Percentiles rank a stretch among this genome's conserved stretches.
Conservation (phyloP, 2,113 vertebrate species). For the Pampusana beccarii region DNA sequence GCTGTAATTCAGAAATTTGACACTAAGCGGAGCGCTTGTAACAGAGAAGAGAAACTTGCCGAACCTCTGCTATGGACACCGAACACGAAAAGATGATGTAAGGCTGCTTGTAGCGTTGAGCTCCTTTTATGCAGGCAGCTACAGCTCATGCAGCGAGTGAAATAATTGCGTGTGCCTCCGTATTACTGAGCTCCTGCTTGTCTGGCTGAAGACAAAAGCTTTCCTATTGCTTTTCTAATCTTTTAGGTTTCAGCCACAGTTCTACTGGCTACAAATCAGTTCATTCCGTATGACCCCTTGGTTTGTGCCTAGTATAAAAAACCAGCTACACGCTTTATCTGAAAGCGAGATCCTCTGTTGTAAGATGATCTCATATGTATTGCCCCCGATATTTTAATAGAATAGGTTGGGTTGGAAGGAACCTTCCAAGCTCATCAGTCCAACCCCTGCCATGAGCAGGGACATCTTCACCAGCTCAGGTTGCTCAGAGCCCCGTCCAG, state of each 20-base stretch:
- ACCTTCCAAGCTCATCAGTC: no score
- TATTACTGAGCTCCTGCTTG: not conserved
- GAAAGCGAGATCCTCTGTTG: not conserved
- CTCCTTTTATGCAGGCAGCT: not conserved
- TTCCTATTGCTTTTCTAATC: not conserved
- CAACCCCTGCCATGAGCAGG: no score
- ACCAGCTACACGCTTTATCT: not conserved
- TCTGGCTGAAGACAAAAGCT: not conserved
- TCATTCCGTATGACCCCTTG: not conserved
- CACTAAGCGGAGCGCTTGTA: conserved; percentile 39
- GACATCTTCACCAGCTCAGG: no score
- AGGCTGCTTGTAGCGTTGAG: not conserved
- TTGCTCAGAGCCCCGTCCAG: no score
- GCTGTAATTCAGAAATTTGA: not conserved
- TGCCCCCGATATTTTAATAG: not conserved
- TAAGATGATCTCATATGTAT: not conserved
- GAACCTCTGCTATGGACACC: fast-evolving
- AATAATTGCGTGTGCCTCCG: not conserved
- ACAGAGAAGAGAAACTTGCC: not conserved
- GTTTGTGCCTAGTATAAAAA: not conserved
- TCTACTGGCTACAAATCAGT: not conserved
- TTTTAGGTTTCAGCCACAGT: not conserved
- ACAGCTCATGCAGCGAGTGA: not conserved
- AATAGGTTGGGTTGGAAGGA: no score
- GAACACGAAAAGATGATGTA: not conserved